phyloP scores from a whole-genome alignment of 2,797 vertebrate species.

The Hozukius guyotensis region DNA sequence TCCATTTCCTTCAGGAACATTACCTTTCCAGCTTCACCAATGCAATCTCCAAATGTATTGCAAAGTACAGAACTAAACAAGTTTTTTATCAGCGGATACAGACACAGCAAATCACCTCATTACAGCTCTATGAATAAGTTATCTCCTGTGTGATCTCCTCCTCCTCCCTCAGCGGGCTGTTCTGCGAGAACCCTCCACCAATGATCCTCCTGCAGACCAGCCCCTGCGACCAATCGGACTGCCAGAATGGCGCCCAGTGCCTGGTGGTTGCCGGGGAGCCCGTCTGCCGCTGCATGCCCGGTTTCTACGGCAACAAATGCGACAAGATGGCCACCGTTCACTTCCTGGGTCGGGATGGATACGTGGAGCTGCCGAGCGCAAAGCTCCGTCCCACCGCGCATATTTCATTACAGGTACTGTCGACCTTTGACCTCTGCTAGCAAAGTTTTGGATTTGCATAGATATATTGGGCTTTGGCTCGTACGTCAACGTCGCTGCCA shows the following conservation, averaged over 20 bases:
- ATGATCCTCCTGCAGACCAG: constrained; percentile 98
- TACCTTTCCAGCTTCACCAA: background rate
- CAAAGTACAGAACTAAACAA: background rate
- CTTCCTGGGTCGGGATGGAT: constrained; percentile 92
- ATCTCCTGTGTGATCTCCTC: constrained; percentile 18
- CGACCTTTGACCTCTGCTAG: background rate
- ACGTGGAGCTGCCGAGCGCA: constrained; percentile 88
- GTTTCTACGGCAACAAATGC: constrained; percentile 92
- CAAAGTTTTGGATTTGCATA: background rate
- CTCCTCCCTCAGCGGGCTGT: constrained; percentile 84
- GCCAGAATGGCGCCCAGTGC: constrained; percentile 94
- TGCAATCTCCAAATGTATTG: background rate
- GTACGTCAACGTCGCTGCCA: fast-evolving
- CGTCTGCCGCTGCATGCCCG: constrained; percentile 91
- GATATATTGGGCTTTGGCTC: no score
- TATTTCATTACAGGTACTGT: constrained; percentile 91
- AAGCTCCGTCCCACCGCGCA: constrained; percentile 91
- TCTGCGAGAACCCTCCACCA: constrained; percentile 94
- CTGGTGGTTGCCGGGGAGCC: constrained; percentile 90
- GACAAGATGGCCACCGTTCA: constrained; percentile 94
- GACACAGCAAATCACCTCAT: constrained; percentile 23
- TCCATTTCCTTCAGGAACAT: background rate
- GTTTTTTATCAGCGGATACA: constrained; percentile 28
- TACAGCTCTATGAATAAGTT: constrained; percentile 35
- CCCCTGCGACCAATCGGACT: constrained; percentile 93